Conservation (phyloP, 2,113 vertebrate species). For the Lucifuga dentata region DNA sequence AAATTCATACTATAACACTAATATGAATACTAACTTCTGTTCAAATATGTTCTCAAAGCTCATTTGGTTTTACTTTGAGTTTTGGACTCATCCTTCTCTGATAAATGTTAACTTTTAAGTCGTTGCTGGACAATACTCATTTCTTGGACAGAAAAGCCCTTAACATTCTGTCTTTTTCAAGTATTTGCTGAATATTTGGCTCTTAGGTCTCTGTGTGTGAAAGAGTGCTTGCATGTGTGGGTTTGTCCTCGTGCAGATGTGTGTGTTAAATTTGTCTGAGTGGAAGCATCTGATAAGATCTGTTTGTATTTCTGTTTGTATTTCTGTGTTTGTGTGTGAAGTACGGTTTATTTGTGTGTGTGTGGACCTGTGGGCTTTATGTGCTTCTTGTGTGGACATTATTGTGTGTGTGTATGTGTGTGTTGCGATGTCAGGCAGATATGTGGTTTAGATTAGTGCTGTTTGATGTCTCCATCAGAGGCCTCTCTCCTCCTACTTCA, state of each 20-base stretch:
- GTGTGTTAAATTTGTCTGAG: constrained; percentile 40
- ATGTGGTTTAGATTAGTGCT: constrained; percentile 78
- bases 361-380: too few species aligned
- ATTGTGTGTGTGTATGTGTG: constrained; percentile 25
- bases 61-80: constrained; percentile 55
- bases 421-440: constrained; percentile 50
- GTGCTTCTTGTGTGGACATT: constrained; percentile 19
- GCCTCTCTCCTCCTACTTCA: constrained; percentile 72
- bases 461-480: constrained; percentile 81
- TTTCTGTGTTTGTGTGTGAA: neutral
- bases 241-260: constrained; percentile 25
- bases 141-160: constrained; percentile 37
- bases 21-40: constrained; percentile 46
- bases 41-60: constrained; percentile 39
- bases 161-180: constrained; percentile 44
- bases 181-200: constrained; percentile 52
- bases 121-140: constrained; percentile 39
- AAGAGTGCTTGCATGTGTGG: constrained; percentile 4
- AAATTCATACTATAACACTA: constrained; percentile 44
- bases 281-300: constrained; percentile 21
- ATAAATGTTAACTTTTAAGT: constrained; percentile 34
- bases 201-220: neutral
- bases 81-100: constrained; percentile 43
- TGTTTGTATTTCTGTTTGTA: constrained; percentile 12
- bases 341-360: neutral